Conservation (phyloP, 1,140 invertebrate genomes). For the Zaprionus ornatus region DNA sequence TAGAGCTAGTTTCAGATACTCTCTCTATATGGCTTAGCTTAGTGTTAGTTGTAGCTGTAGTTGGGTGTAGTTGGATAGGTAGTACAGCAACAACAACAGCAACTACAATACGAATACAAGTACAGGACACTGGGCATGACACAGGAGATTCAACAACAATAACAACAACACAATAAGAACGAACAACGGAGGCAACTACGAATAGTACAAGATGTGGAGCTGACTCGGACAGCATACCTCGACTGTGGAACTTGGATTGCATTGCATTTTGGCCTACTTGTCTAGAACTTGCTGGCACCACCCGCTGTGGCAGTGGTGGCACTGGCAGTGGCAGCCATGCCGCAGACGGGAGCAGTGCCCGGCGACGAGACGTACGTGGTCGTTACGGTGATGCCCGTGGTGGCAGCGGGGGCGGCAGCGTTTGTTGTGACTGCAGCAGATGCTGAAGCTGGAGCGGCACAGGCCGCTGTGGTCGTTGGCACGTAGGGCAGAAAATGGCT, state of each 20-base stretch:
- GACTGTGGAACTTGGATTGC: conserved; percentile 11
- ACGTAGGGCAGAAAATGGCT: conserved; percentile 74
- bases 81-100: conserved; percentile 50
- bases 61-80: conserved; percentile 19
- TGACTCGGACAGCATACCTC: conserved; percentile 16
- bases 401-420: conserved; percentile 47
- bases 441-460: conserved; percentile 22
- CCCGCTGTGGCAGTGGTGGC: neutral
- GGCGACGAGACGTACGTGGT: conserved; percentile 67
- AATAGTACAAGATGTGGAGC: neutral
- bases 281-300: conserved; percentile 70
- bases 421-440: conserved; percentile 46
- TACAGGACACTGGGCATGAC: conserved; percentile 18
- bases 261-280: conserved; percentile 21
- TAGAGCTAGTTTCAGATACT: conserved; percentile 5
- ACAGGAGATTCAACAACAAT: neutral
- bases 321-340: conserved; percentile 42
- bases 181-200: conserved; percentile 17
- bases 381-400: conserved; percentile 41
- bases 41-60: conserved; percentile 2
- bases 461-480: conserved; percentile 62
- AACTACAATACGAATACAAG: conserved; percentile 3
- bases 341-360: conserved; percentile 60
- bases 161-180: neutral
- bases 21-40: conserved; percentile 3